A percentile compares a stretch with the other conserved stretches of the same genome.
phyloP scores from a whole-genome alignment of 2,797 vertebrate genomes.

The Ptychadena robeensis region DNA sequence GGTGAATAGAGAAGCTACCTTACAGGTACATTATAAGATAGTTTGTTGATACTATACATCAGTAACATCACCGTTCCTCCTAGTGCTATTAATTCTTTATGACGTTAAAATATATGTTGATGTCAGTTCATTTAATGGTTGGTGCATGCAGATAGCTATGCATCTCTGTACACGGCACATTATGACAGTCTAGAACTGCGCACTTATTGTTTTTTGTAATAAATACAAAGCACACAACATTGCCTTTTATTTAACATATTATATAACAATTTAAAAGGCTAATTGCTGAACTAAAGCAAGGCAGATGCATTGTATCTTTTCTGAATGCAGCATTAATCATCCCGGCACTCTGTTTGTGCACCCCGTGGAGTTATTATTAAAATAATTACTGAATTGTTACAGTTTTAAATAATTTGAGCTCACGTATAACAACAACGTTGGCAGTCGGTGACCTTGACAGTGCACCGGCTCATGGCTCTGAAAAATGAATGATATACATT shows the following conservation, averaged over 20 bases:
- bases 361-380: slow-evolving; percentile 46
- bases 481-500: slow-evolving; percentile 45
- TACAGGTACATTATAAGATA: neutral
- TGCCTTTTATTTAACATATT: slow-evolving; percentile 49
- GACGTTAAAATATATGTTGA: slow-evolving; percentile 26
- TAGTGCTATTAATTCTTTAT: slow-evolving; percentile 21
- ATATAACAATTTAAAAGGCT: slow-evolving; percentile 52
- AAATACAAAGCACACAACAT: slow-evolving; percentile 43
- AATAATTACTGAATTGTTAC: slow-evolving; percentile 51
- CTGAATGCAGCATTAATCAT: slow-evolving; percentile 37
- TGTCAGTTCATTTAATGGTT: slow-evolving; percentile 4
- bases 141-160: slow-evolving; percentile 8
- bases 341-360: slow-evolving; percentile 27
- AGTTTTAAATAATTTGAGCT: slow-evolving; percentile 50
- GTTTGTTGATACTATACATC: neutral
- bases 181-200: slow-evolving; percentile 8
- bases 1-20: too few relatives aligned
- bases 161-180: neutral
- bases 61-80: neutral
- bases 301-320: slow-evolving; percentile 44
- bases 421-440: slow-evolving; percentile 21
- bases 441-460: slow-evolving; percentile 41
- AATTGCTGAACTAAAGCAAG: slow-evolving; percentile 51
- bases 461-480: neutral
- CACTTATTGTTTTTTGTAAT: slow-evolving; percentile 34